Evolutionary conservation across 2,113 vertebrate species (phyloP).

Genomic region (Laticauda colubrina): DNA sequence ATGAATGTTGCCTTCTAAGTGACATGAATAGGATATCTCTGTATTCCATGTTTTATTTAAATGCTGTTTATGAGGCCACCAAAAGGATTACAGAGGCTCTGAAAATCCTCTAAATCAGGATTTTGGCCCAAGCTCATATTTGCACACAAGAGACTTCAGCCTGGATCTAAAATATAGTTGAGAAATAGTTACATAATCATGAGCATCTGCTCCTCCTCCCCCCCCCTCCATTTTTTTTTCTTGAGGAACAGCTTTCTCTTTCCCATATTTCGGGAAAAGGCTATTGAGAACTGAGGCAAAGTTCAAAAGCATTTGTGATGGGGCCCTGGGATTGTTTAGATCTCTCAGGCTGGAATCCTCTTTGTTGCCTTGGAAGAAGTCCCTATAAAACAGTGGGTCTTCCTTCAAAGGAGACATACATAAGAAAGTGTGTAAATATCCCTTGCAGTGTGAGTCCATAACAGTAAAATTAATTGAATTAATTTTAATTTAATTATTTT

Average conservation of each 20-base stretch:
- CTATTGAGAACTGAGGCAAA: background rate
- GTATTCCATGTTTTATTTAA: background rate
- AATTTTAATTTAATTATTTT: no score
- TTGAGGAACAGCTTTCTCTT: background rate
- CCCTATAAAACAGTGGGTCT: background rate
- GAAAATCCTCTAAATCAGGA: constrained; percentile 5
- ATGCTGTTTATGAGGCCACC: background rate
- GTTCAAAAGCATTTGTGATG: background rate
- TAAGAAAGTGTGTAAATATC: background rate
- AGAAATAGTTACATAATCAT: background rate
- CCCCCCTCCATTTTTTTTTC: background rate
- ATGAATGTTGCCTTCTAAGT: background rate
- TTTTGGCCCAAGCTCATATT: constrained; percentile 9
- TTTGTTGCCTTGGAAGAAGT: background rate
- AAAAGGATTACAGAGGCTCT: constrained; percentile 10
- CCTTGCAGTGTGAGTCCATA: background rate
- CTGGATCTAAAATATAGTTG: background rate
- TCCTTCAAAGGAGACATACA: background rate
- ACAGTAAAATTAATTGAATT: background rate
- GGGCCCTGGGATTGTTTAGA: background rate
- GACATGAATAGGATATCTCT: background rate
- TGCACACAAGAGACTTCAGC: background rate
- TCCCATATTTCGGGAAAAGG: background rate
- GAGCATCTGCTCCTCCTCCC: background rate
- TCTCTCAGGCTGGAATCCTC: background rate